These are phyloP conservation scores for Cariama cristata DNA, from an alignment of 2,113 vertebrate genomes.

Conservation along the genomic window DNA sequence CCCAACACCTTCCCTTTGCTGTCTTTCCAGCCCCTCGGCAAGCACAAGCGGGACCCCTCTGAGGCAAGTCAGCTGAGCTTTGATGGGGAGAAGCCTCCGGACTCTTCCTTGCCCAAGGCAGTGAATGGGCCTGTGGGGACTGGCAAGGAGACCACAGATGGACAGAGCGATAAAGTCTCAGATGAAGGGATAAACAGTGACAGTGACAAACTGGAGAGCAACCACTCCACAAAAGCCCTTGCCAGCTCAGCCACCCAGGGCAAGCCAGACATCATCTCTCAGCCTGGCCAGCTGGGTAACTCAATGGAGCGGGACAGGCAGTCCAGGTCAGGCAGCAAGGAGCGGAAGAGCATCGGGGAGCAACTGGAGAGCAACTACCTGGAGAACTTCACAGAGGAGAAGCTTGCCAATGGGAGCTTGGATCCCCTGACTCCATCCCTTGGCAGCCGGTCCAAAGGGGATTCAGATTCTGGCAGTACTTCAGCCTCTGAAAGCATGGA, in stretches of 20 bases:
- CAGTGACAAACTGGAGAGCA: constrained; percentile 65
- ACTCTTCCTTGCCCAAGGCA: constrained; percentile 18
- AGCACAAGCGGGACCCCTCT: constrained; percentile 77
- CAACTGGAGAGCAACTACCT: constrained; percentile 65
- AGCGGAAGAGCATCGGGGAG: constrained; percentile 8
- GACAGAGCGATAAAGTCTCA: constrained; percentile 3
- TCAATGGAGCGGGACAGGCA: neutral
- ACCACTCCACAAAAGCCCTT: constrained; percentile 67
- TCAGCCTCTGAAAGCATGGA: constrained; percentile 87
- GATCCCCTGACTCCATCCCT: constrained; percentile 17
- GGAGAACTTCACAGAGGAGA: constrained; percentile 64
- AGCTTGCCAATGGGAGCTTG: constrained; percentile 68
- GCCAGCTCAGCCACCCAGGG: constrained; percentile 35
- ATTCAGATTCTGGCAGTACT: constrained; percentile 82
- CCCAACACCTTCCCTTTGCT: neutral
- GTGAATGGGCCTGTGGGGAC: neutral
- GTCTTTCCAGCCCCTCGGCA: constrained; percentile 74
- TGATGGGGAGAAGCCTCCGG: constrained; percentile 72
- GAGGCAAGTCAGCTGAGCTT: constrained; percentile 82
- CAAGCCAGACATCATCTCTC: constrained; percentile 55
- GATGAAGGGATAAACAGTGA: constrained; percentile 58
- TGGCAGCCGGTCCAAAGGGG: constrained; percentile 69
- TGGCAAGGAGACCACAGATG: neutral
- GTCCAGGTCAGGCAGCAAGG: neutral
- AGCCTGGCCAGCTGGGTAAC: neutral